These are phyloP conservation scores for Scytalopus superciliaris DNA, from an alignment of 2,113 vertebrate genomes.

Conservation along the genomic window DNA sequence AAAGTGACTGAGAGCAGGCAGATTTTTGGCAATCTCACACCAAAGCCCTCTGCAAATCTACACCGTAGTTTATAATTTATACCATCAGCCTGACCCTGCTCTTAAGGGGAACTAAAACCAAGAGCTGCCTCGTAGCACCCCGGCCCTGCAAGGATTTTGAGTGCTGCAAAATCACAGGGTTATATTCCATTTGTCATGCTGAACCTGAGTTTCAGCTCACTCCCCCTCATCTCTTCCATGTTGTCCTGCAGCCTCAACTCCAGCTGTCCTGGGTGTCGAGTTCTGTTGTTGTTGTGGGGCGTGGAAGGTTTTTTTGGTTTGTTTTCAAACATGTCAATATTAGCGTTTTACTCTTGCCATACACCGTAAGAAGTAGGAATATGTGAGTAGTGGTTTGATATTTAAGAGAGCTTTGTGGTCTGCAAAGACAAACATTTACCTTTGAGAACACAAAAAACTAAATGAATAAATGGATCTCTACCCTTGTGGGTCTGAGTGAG, in stretches of 20 bases:
- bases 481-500: background rate
- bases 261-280: background rate
- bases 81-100: background rate
- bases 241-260: background rate
- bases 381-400: background rate
- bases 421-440: background rate
- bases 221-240: background rate
- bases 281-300: background rate
- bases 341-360: background rate
- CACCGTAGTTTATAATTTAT: too few species aligned
- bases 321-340: background rate
- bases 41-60: background rate
- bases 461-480: background rate
- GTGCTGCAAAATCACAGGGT: background rate
- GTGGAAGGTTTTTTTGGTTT: background rate
- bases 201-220: background rate
- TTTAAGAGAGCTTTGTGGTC: background rate
- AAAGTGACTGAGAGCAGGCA: background rate
- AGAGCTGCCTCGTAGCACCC: background rate
- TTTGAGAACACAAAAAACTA: background rate
- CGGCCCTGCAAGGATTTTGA: background rate
- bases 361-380: background rate
- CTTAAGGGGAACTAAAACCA: background rate
- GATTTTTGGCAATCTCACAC: background rate
- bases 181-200: background rate